phyloP scores from a whole-genome alignment of 2,797 vertebrate genomes.

The Nyctibius grandis region DNA sequence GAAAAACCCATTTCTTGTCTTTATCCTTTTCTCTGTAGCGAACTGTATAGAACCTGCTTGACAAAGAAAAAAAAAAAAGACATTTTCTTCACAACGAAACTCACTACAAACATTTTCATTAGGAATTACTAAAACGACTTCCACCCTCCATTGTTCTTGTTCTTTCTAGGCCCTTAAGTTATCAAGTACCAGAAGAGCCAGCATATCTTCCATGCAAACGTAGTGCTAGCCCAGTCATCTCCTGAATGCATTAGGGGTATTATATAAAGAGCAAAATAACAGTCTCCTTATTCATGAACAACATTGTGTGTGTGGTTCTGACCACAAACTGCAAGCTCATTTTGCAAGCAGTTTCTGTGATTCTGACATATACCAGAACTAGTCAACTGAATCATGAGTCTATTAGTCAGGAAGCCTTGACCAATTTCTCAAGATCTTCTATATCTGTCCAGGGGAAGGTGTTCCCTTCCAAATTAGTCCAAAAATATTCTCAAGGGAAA shows the following conservation, averaged over 20 bases:
- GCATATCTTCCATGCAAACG: neutral
- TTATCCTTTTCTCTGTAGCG: constrained; percentile 89
- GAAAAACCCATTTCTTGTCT: constrained; percentile 92
- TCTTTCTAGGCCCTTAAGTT: neutral
- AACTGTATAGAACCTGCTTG: constrained; percentile 88
- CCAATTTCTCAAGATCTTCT: neutral
- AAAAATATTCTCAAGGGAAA: neutral
- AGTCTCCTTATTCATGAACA: neutral
- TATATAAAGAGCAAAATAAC: neutral
- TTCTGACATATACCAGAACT: neutral
- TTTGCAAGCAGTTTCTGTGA: neutral
- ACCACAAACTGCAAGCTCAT: neutral
- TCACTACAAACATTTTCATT: neutral
- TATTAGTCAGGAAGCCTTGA: neutral
- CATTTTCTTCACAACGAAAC: neutral
- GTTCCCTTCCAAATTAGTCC: neutral
- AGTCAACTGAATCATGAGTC: neutral
- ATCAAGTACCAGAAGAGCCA: neutral
- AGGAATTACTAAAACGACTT: neutral
- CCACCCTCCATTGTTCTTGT: neutral
- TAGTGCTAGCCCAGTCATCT: neutral
- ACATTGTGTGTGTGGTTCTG: neutral
- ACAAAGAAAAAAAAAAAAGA: neutral
- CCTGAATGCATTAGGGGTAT: neutral
- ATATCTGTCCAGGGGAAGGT: neutral